Evolutionary conservation across 2,113 vertebrate species (phyloP).

Genomic region (Triplophysa siluroides): DNA sequence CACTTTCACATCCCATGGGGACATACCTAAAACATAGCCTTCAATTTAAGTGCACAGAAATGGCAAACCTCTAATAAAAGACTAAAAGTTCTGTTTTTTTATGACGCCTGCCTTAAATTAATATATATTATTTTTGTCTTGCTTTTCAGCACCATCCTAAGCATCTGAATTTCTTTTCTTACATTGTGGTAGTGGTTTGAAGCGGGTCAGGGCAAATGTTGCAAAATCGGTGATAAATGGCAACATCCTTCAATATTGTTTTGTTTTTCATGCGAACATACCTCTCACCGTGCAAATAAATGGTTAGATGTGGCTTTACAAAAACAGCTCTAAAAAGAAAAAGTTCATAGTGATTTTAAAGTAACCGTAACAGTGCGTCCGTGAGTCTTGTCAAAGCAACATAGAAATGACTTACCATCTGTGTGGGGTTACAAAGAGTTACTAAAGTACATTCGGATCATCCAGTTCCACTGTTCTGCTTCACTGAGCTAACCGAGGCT

Average conservation of each 20-base stretch:
- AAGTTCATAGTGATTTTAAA: not conserved
- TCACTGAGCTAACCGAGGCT: constrained; percentile 28
- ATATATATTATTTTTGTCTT: constrained; percentile 12
- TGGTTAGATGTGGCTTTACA: constrained; percentile 4
- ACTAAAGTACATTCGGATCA: constrained; percentile 26
- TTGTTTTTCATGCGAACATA: not conserved
- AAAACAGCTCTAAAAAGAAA: constrained; percentile 12
- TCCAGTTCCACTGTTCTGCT: constrained; percentile 38
- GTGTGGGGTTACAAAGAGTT: not conserved
- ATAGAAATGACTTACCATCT: constrained; percentile 25
- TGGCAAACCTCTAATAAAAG: not conserved
- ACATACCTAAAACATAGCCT: not conserved
- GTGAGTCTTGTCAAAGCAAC: not conserved
- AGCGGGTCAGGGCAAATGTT: constrained; percentile 10
- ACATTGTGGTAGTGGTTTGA: not conserved
- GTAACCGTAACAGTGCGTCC: not conserved
- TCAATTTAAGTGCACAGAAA: not conserved
- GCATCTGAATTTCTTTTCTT: not conserved
- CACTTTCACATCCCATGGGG: not conserved
- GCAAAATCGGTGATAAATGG: constrained; percentile 24
- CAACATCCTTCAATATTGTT: constrained; percentile 11
- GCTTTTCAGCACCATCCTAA: not conserved
- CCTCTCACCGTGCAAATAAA: not conserved
- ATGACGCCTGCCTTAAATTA: constrained; percentile 5
- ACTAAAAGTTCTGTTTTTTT: not conserved